Percentiles rank a stretch among this genome's conserved stretches.
These are phyloP conservation scores for Sakesphorus luctuosus DNA, from an alignment of 2,113 vertebrate species.

Conservation along the genomic window DNA sequence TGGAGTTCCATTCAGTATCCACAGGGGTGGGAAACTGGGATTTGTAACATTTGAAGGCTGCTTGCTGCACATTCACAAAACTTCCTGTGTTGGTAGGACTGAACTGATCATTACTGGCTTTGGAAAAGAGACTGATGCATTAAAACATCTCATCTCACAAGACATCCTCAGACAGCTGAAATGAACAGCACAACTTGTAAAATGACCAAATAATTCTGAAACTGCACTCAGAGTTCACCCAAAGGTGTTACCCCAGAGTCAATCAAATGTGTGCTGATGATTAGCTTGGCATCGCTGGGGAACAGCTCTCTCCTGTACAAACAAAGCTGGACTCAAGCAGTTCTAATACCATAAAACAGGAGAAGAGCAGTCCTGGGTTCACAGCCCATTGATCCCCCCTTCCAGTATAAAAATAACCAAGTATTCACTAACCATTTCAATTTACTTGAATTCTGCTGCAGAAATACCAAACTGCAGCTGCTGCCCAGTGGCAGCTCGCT, in stretches of 20 bases:
- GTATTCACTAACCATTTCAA: neutral
- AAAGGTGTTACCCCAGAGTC: neutral
- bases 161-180: neutral
- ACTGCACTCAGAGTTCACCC: neutral
- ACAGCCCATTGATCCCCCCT: neutral
- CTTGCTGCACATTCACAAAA: neutral
- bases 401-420: neutral
- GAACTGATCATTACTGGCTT: neutral
- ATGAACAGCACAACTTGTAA: neutral
- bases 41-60: slow-evolving; percentile 24
- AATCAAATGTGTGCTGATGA: neutral
- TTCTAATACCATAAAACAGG: neutral
- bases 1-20: neutral
- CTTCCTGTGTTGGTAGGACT: neutral
- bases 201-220: neutral
- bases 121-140: neutral
- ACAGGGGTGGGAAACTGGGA: neutral
- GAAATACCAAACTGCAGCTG: neutral
- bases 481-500: neutral
- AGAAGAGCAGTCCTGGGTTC: neutral
- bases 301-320: neutral
- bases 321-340: neutral
- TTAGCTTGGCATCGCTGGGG: neutral
- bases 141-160: neutral
- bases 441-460: neutral